These are phyloP conservation scores for Aleadryas rufinucha DNA, from an alignment of 2,113 vertebrate genomes.

Conservation along the genomic window DNA sequence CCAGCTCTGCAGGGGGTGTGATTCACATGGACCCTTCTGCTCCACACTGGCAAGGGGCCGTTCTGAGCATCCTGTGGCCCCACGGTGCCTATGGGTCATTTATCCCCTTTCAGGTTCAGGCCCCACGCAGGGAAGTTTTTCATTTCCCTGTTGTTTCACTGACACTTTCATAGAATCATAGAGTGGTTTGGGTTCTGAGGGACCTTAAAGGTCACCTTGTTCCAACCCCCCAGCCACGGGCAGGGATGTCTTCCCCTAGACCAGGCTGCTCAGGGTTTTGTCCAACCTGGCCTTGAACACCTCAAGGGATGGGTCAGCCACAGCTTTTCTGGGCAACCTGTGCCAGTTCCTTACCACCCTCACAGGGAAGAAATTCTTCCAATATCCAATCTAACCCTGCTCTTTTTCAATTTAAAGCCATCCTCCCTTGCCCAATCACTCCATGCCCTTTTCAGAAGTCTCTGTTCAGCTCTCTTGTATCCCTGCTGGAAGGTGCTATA, in stretches of 20 bases:
- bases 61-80: not conserved
- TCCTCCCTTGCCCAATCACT: not conserved
- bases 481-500: not conserved
- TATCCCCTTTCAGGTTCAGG: not conserved
- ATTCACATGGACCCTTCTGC: not conserved
- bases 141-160: not conserved
- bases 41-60: not conserved
- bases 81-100: not conserved
- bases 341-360: not conserved
- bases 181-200: not conserved
- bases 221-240: not conserved
- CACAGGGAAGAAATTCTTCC: not conserved
- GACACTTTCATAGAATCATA: not conserved
- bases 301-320: not conserved
- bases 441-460: not conserved
- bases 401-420: not conserved
- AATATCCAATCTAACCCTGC: not conserved
- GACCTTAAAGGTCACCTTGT: not conserved
- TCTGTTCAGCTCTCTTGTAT: not conserved
- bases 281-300: not conserved
- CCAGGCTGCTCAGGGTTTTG: too few species aligned
- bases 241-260: not conserved
- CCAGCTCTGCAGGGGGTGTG: rapidly evolving
- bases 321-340: not conserved
- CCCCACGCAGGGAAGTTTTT: not conserved